Conservation (phyloP, 2,797 vertebrate species). For the Danio jaintianensis region DNA sequence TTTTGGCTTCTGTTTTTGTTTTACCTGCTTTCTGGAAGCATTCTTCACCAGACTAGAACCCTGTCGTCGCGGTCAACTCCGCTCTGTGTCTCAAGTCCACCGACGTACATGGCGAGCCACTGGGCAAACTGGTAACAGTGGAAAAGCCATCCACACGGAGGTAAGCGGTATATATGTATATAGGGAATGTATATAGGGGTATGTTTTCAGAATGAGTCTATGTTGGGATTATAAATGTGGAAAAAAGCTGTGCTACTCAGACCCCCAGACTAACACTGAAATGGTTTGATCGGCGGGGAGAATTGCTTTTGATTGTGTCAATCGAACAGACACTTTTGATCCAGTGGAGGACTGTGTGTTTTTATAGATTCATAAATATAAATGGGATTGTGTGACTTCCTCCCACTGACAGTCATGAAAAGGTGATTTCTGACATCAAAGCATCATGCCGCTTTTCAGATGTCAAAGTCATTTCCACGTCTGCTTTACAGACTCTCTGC, state of each 20-base stretch:
- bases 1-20: too few species aligned
- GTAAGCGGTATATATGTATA: too few species aligned
- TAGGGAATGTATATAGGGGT: too few species aligned
- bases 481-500: neutral
- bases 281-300: neutral
- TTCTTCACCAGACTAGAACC: too few species aligned
- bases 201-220: too few species aligned
- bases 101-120: too few species aligned
- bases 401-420: slow-evolving; percentile 40
- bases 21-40: too few species aligned
- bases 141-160: too few species aligned
- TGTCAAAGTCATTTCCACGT: neutral
- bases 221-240: too few species aligned
- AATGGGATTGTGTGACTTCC: slow-evolving; percentile 22
- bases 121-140: too few species aligned
- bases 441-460: neutral
- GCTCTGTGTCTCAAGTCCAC: too few species aligned
- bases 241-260: neutral
- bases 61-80: too few species aligned
- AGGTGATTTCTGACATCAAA: slow-evolving; percentile 12
- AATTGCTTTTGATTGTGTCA: neutral
- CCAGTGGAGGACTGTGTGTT: neutral
- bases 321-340: neutral
- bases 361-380: slow-evolving; percentile 37
- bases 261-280: slow-evolving; percentile 15